A percentile compares a stretch with the other conserved stretches of the same genome.
Conservation (phyloP, 2,113 vertebrate species). For the Psilopogon haemacephalus region DNA sequence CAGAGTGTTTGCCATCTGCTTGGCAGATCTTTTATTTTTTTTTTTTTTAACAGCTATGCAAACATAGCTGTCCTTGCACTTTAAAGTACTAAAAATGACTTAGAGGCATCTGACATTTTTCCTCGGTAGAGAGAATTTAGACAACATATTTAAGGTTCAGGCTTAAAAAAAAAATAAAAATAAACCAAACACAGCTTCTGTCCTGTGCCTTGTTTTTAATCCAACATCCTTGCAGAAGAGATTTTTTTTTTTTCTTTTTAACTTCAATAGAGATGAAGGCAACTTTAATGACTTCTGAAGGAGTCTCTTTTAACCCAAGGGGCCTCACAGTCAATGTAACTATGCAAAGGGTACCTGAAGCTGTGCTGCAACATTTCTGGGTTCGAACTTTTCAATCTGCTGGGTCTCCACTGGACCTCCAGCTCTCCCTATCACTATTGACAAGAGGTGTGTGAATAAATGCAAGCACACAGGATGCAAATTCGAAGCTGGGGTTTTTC, state of each 20-base stretch:
- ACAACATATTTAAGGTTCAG: background rate
- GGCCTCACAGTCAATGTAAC: background rate
- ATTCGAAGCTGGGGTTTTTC: background rate
- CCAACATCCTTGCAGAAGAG: background rate
- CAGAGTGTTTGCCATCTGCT: background rate
- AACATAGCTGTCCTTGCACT: background rate
- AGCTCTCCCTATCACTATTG: rapidly evolving
- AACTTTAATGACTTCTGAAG: background rate
- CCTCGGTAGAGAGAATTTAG: background rate
- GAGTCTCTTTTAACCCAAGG: background rate
- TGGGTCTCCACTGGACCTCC: background rate
- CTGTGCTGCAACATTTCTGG: background rate
- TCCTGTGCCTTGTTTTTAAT: background rate
- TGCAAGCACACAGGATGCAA: background rate
- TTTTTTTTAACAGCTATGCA: background rate
- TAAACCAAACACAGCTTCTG: background rate
- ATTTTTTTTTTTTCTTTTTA: too few species aligned
- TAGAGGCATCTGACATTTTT: background rate
- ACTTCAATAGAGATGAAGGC: background rate
- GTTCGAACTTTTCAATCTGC: background rate
- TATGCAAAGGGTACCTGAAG: background rate
- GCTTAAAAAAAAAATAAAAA: background rate
- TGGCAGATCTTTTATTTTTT: slow-evolving; percentile 1
- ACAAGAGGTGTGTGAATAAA: background rate
- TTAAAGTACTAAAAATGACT: background rate